Base-by-base conservation (phyloP, 2,888 invertebrate genomes). In the Pristionchus arcanus region DNA sequence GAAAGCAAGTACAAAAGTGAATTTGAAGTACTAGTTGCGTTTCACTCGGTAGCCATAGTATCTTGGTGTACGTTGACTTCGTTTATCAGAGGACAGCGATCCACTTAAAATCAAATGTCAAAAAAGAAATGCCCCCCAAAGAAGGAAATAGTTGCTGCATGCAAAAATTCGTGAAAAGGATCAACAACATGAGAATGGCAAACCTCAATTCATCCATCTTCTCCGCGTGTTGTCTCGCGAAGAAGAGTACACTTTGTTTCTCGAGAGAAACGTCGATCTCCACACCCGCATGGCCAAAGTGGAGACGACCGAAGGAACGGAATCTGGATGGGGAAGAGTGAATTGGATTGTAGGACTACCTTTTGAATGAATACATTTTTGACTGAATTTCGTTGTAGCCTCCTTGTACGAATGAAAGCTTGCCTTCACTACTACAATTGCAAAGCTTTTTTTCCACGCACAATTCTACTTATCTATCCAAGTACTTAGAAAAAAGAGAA, bases 131-230 rank as follows among this genome's bases (percentile, higher is more conserved):
- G n/a, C n/a, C n/a, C n/a, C n/a, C n/a, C n/a, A n/a, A n/a, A n/a
- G n/a, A n/a, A n/a, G n/a, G n/a, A n/a, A n/a, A n/a, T n/a, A n/a
- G n/a, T n/a, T n/a, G n/a, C n/a, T n/a, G n/a, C n/a, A n/a, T n/a
- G n/a, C n/a, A n/a, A n/a, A n/a, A n/a, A n/a, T n/a, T n/a, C n/a
- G n/a, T n/a, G n/a, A n/a, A n/a, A n/a, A n/a, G n/a, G n/a, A n/a
- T n/a, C n/a, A n/a, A n/a, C n/a, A n/a, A n/a, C n/a, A n/a, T 49
- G 42, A 49, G 42, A 42, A 42, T 11, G 16, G 1, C 16, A 15
- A 2, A 88, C 34, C 89, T 81, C 77, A 94, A 87, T 84, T 94
- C 94, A 21, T 94, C 94, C 92, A 94, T 91, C 84, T 94, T 90
- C 71, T 94, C 94, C 21, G 90, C 89, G 88, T 93, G 93, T 85